Evolutionary conservation across 2,113 vertebrate species (phyloP).

Genomic region (Podocnemis expansa): DNA sequence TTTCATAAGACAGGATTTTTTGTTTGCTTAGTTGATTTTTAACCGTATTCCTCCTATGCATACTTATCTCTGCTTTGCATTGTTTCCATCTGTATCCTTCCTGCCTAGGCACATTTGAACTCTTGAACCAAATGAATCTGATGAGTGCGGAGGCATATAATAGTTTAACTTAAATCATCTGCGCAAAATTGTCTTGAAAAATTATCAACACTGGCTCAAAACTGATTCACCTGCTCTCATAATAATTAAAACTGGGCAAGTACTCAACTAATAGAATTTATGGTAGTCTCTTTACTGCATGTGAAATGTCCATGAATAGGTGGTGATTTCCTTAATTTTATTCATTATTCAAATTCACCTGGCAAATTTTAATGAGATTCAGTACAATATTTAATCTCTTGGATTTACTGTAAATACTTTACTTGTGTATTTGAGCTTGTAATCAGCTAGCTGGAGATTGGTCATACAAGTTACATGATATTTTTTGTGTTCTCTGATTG

Average conservation of each 20-base stretch:
- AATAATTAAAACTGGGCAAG: neutral
- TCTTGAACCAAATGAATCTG: neutral
- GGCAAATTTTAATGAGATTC: neutral
- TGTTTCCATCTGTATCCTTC: neutral
- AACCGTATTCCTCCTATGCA: neutral
- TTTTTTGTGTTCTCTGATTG: neutral
- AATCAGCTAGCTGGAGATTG: neutral
- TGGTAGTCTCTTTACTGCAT: neutral
- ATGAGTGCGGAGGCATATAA: neutral
- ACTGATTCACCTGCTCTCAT: neutral
- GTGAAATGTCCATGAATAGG: neutral
- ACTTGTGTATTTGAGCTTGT: neutral
- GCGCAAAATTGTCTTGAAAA: neutral
- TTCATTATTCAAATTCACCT: neutral
- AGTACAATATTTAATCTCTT: neutral
- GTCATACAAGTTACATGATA: neutral
- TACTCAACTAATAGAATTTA: neutral
- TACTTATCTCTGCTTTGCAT: neutral
- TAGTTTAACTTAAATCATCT: neutral
- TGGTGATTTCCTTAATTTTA: neutral
- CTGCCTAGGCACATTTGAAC: neutral
- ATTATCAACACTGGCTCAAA: neutral
- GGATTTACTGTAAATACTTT: neutral
- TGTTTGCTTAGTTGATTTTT: neutral
- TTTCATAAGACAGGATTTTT: neutral